Conservation (phyloP, 1,140 invertebrate genomes). For the Ylistrum balloti region DNA sequence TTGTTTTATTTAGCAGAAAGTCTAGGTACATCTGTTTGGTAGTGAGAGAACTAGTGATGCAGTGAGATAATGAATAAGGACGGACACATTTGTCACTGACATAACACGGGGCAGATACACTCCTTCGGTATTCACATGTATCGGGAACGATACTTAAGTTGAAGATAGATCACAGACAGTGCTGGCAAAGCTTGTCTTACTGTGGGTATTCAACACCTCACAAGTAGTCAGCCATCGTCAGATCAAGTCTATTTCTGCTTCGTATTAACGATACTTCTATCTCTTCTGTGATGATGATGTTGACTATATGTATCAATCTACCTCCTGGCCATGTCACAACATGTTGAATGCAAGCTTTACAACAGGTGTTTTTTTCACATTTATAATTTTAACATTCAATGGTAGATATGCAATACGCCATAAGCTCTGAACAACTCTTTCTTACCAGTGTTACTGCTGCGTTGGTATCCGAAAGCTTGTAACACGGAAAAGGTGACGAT, state of each 20-base stretch:
- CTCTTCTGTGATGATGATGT: background rate
- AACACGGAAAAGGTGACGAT: background rate
- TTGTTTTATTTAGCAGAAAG: constrained; percentile 40
- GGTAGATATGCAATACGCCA: background rate
- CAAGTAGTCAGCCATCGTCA: background rate
- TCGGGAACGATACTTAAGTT: background rate
- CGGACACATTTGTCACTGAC: background rate
- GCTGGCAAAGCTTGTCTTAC: constrained; percentile 25
- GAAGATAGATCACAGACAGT: constrained; percentile 22
- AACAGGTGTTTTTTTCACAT: background rate
- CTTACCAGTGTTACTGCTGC: background rate
- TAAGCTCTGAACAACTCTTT: background rate
- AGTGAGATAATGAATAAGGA: constrained; percentile 19
- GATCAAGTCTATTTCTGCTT: background rate
- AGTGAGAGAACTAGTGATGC: background rate
- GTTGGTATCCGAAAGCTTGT: background rate
- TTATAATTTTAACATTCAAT: background rate
- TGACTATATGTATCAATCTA: background rate
- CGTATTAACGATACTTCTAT: too few relatives aligned
- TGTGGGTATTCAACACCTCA: constrained; percentile 1
- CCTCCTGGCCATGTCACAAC: background rate
- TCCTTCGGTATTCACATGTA: background rate
- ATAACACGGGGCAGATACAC: background rate
- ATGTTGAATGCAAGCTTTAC: background rate
- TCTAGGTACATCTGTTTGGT: background rate